These are phyloP conservation scores for Daktulosphaira vitifoliae DNA, from an alignment of 1,140 invertebrate species.

Conservation along the genomic window DNA sequence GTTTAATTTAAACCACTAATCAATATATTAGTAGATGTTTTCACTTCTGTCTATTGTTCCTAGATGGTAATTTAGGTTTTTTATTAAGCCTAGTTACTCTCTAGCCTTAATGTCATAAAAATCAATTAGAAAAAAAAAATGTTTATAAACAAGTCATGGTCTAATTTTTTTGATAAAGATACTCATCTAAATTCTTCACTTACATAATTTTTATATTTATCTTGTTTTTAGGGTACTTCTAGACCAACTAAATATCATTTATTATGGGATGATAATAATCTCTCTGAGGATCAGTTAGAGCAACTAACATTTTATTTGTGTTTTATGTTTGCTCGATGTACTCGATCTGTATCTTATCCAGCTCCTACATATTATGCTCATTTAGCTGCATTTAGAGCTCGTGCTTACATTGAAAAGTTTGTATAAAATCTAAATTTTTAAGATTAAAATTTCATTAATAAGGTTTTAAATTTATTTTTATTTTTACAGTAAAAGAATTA, in stretches of 20 bases:
- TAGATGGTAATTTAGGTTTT: too few species aligned
- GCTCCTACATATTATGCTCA: slow-evolving; percentile 92
- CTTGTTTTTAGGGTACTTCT: slow-evolving; percentile 68
- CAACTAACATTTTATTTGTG: slow-evolving; percentile 76
- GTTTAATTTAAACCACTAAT: too few species aligned
- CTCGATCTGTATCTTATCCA: slow-evolving; percentile 80
- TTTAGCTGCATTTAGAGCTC: slow-evolving; percentile 72
- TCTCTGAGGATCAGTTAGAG: slow-evolving; percentile 70
- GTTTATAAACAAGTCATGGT: too few species aligned
- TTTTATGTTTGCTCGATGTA: slow-evolving; percentile 80
- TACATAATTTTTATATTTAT: slow-evolving; percentile 5
- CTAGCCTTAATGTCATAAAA: too few species aligned
- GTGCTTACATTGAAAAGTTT: slow-evolving; percentile 49
- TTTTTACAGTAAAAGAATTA: slow-evolving; percentile 38
- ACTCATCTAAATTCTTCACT: background rate
- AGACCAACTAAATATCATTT: slow-evolving; percentile 82
- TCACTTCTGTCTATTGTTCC: too few species aligned
- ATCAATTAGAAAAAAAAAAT: too few species aligned
- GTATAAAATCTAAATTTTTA: background rate
- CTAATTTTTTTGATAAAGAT: too few species aligned
- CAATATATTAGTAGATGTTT: too few species aligned
- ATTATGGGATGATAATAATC: slow-evolving; percentile 67
- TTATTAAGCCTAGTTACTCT: too few species aligned
- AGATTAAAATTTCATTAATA: slow-evolving; percentile 1
- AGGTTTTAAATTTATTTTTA: slow-evolving; percentile 21